Base-by-base conservation (phyloP, 2,113 vertebrate species). In the Petrocephalus microphthalmus region DNA sequence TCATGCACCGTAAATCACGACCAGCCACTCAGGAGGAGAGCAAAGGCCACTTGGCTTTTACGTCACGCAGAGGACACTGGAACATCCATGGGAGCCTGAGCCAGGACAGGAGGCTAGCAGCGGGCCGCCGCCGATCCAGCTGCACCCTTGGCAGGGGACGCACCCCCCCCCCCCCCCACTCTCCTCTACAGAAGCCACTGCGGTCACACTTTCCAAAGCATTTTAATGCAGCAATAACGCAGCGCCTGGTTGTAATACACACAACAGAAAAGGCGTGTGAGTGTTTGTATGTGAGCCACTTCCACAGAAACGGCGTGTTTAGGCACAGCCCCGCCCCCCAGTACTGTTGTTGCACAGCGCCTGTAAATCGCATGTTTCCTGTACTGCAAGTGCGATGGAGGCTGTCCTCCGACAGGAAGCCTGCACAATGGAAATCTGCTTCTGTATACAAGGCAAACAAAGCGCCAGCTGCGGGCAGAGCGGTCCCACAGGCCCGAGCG, bases 401-500 rank as follows among this genome's bases (percentile, higher is more conserved):
- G 88, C 53, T 64, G 74, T 91, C 57, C 89, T 91, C 81, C 71
- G 88, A 92, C 91, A 92, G 92, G 91, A 94, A 90, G 90, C 56
- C 22, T 89, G 25, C 86, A 92, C 91, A 93, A 91, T 89, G 91
- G 78, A 89, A 91, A 90, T 47, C 19, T 33, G 67, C 42, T 57
- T 87, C 56, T 64, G 56, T 20, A 54, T 89, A 29, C 25, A 54
- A 85, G 25, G 54, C 15, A 56, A 20, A 54, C n/a, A 25, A 54
- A 25, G 84, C 5, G n/a, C 37, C 84, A 54, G 51, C 49, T 85
- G 84, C 84, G 42, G 19, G 22, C 51, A 52, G 84, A 29, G 1
- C 52, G 33, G 7, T 49, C 45, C 22, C 47, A 4, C 6, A 83
- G 45, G 42, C 20, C 22, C 15, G 49, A 29, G 13, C 11, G 60